Base-by-base conservation (phyloP, 2,113 vertebrate species). In the Xiphophorus couchianus region DNA sequence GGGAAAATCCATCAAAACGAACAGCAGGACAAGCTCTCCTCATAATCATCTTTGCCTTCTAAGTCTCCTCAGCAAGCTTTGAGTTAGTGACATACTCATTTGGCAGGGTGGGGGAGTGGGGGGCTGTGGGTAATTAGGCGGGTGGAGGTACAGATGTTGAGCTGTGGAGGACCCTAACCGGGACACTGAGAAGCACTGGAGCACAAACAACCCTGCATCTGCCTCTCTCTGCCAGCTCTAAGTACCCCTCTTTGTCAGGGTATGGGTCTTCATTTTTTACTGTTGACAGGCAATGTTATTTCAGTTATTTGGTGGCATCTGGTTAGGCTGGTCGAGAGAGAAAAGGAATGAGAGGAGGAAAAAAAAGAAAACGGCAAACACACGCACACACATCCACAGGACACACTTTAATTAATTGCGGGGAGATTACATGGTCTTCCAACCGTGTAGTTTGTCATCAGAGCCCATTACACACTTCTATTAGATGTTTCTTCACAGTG, bases 361-460 rank as follows among this genome's bases (percentile, higher is more conserved):
- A 27, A 66, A 80, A 77, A 91, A 37, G 35, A 37, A 69, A 67
- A 62, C 78, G 88, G 79, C 76, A 51, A 68, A 81, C 66, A 82
- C 79, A 87, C 95, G 77, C 77, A 84, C 73, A 83, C 95, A 86
- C 71, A 87, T 85, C 89, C 77, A 82, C 93, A 96, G 94, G 92
- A 93, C 94, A 95, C 95, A 96, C 96, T 98, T 98, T 98, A 99
- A 99, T 99, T 99, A 99, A 99, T 98, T 99, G 97, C 96, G 93
- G 95, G 94, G 96, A 97, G 96, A 99, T 99, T 98, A 99, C 98
- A 99, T 97, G 97, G 96, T 97, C 97, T 96, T 99, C 96, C 97
- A 98, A 97, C 96, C 97, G 95, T 98, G 97, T 96, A 97, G 97
- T 98, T 96, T 98, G 97, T 98, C 97, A 99, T 99, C 97, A 98